phyloP scores from a whole-genome alignment of 1,140 invertebrate genomes.

The Drosophila navojoa region DNA sequence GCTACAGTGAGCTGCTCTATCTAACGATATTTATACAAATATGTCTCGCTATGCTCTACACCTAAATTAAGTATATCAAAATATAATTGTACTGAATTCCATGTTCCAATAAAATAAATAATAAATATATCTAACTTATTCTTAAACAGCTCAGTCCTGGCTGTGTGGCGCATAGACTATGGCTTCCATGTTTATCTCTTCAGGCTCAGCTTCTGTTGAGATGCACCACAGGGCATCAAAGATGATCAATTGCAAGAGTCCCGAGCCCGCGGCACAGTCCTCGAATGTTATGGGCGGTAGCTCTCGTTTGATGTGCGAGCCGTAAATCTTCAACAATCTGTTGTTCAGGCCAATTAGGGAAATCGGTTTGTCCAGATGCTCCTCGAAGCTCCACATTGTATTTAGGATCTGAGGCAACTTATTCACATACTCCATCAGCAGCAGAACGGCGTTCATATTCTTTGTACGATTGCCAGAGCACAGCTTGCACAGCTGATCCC shows the following conservation, averaged over 20 bases:
- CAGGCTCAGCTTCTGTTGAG: neutral
- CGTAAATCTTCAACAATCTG: slow-evolving; percentile 12
- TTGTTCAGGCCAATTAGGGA: slow-evolving; percentile 25
- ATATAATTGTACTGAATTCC: slow-evolving; percentile 43
- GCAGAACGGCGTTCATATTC: slow-evolving; percentile 12
- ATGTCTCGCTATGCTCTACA: slow-evolving; percentile 16
- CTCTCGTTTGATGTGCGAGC: slow-evolving; percentile 9
- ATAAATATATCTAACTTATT: neutral
- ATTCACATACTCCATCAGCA: slow-evolving; percentile 31
- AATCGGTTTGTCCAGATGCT: slow-evolving; percentile 26
- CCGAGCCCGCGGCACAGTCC: slow-evolving; percentile 32
- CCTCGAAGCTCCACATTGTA: slow-evolving; percentile 31
- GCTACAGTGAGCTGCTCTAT: slow-evolving; percentile 31
- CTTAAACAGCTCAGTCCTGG: neutral
- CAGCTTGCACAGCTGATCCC: slow-evolving; percentile 19
- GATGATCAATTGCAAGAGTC: slow-evolving; percentile 32
- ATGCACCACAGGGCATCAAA: slow-evolving; percentile 36
- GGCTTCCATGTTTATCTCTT: neutral
- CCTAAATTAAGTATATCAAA: slow-evolving; percentile 27
- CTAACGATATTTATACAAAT: slow-evolving; percentile 38
- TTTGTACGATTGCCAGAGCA: slow-evolving; percentile 29
- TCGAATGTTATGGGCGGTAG: slow-evolving; percentile 37
- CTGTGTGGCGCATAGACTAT: neutral
- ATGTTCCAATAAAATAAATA: slow-evolving; percentile 45
- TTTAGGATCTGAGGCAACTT: slow-evolving; percentile 11